Percentiles rank a stretch among this genome's conserved stretches.
Conservation (phyloP, 2,797 vertebrate genomes). For the Melanitta fusca region DNA sequence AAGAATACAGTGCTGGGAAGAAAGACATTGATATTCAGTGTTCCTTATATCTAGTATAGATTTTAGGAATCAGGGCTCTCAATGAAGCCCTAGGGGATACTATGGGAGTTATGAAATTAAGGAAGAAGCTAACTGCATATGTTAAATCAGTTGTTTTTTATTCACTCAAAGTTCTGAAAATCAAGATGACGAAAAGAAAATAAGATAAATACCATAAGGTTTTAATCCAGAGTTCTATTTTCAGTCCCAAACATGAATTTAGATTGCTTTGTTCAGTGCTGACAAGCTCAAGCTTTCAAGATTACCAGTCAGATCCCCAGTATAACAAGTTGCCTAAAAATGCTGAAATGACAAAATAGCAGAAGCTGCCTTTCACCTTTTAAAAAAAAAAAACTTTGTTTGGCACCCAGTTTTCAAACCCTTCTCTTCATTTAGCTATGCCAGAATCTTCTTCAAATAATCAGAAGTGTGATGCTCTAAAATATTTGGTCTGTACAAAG, state of each 20-base stretch:
- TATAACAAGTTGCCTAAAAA: background rate
- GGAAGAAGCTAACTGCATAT: background rate
- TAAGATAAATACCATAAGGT: background rate
- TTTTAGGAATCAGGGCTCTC: background rate
- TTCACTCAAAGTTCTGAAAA: background rate
- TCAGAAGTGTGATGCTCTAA: background rate
- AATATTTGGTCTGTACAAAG: background rate
- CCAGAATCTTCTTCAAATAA: background rate
- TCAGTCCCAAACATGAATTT: background rate
- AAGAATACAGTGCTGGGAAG: background rate
- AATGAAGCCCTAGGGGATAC: background rate
- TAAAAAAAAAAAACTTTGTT: background rate
- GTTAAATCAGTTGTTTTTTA: background rate
- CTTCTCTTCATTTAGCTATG: background rate
- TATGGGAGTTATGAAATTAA: background rate
- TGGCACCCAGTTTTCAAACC: background rate
- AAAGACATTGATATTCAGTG: background rate
- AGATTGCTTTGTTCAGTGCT: background rate
- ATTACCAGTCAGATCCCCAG: background rate
- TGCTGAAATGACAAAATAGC: background rate
- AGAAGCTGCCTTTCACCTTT: background rate
- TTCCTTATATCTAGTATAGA: background rate
- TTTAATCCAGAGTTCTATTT: background rate
- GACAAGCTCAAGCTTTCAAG: background rate
- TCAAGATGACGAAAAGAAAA: background rate